Evolutionary conservation across 2,113 vertebrate genomes (phyloP), one percentile per base, ranked within the genome.

Genomic region (Tragelaphus imberbis): DNA sequence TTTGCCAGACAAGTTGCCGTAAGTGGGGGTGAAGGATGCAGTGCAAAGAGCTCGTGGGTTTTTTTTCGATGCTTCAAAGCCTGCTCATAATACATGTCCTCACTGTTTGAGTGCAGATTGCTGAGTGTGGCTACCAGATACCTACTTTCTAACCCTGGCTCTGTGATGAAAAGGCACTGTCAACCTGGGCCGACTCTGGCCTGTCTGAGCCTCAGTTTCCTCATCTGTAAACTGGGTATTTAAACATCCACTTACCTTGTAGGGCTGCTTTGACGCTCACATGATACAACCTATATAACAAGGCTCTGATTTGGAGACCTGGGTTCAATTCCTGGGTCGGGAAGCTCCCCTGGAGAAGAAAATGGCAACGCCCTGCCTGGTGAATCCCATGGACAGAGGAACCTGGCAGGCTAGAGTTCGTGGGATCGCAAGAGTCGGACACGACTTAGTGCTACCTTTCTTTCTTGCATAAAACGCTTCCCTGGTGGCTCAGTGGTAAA

Each of bases 271-370:
- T 33, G 44, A 80, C 9, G 53, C 51, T 47, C 49, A 27, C 10
- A 0, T 0, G 21, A 27, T 15, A 47, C 71, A 65, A 0, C 44
- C 58, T 47, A 9, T 36, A 30, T 21, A 13, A 30, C 23, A 33
- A 82, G 82, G 51, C 56, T 23, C 44, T 40, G 61, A 36, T n/a
- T 44, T 75, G 10, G 36, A 75, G n/a, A 75, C 68, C 19, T 75
- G 68, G 19, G 68, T 75, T 75, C 68, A 75, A 40, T 40, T 75
- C 10, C 68, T 75, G 21, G 68, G 19, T 75, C 10, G 0, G 36
- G 10, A 75, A 40, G 19, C 68, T 40, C 36, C 36, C 10, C 36
- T 75, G 68, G 68, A 40, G 68, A 40, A 75, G 10, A 75, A 75
- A 75, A 75, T 40, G 19, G 36, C 68, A 23, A 75, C n/a, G 19